These are phyloP conservation scores for Sinhomidia bicolor DNA, from an alignment of 2,888 invertebrate species.

Conservation along the genomic window DNA sequence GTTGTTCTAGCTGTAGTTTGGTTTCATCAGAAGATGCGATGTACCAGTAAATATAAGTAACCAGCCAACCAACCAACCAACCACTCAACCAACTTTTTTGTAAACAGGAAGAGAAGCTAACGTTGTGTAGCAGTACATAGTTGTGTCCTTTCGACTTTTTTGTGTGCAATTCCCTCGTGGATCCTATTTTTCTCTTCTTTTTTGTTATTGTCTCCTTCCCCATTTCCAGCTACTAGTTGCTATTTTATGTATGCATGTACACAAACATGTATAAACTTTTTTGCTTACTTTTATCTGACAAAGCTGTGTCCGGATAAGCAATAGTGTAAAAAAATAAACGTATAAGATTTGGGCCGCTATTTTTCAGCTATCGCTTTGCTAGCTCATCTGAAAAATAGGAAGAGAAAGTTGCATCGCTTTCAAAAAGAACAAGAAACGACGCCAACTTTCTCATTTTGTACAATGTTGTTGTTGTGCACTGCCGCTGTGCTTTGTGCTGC, in stretches of 20 bases:
- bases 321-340: background rate
- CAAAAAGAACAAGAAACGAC: background rate
- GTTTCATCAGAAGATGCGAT: background rate
- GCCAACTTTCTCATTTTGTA: background rate
- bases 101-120: background rate
- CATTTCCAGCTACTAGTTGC: constrained; percentile 16
- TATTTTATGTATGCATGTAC: background rate
- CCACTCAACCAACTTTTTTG: background rate
- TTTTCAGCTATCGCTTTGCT: background rate
- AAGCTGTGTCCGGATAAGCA: background rate
- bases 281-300: background rate
- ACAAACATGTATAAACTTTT: background rate
- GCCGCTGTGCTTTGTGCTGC: too few relatives aligned
- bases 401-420: background rate
- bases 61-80: background rate
- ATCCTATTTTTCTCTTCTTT: background rate
- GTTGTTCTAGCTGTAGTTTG: background rate
- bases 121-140: background rate
- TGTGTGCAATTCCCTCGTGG: constrained; percentile 18
- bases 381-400: background rate
- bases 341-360: background rate
- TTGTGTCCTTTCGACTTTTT: constrained; percentile 31
- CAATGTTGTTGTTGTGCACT: background rate
- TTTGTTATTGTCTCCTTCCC: background rate
- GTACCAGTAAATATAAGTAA: background rate